Conservation (phyloP, 2,888 invertebrate species). For the Melanostoma scalare region DNA sequence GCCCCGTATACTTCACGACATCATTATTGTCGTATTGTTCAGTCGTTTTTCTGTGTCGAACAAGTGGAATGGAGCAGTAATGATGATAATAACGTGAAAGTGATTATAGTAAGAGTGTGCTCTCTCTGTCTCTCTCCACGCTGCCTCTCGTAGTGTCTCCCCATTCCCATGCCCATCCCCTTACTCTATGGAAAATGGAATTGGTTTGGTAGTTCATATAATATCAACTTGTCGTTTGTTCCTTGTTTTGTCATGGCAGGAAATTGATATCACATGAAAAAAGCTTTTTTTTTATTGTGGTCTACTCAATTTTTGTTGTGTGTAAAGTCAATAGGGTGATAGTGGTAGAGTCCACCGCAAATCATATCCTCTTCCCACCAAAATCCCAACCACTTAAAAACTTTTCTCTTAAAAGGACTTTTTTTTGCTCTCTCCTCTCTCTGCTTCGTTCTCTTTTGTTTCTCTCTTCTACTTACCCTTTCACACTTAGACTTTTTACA, state of each 20-base stretch:
- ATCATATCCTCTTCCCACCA: constrained; percentile 27
- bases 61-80: constrained; percentile 49
- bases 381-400: not conserved
- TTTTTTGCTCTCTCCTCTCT: not conserved
- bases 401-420: constrained; percentile 9
- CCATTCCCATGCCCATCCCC: too few relatives aligned
- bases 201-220: not conserved
- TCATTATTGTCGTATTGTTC: constrained; percentile 41
- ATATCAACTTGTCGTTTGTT: constrained; percentile 1
- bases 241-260: constrained; percentile 31
- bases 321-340: constrained; percentile 44
- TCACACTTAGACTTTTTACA: not conserved
- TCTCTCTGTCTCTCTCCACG: constrained; percentile 4
- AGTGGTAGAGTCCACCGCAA: constrained; percentile 36
- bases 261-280: constrained; percentile 56
- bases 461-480: not conserved
- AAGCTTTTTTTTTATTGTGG: constrained; percentile 46
- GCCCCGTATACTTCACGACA: constrained; percentile 37
- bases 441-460: not conserved
- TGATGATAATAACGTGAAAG: constrained; percentile 67
- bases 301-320: constrained; percentile 43
- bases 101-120: constrained; percentile 61
- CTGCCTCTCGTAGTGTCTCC: too few relatives aligned
- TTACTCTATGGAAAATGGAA: too few relatives aligned
- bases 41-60: constrained; percentile 21